These are phyloP conservation scores for Mormyrops boulengeri DNA, from an alignment of 2,797 vertebrate species.

Conservation along the genomic window DNA sequence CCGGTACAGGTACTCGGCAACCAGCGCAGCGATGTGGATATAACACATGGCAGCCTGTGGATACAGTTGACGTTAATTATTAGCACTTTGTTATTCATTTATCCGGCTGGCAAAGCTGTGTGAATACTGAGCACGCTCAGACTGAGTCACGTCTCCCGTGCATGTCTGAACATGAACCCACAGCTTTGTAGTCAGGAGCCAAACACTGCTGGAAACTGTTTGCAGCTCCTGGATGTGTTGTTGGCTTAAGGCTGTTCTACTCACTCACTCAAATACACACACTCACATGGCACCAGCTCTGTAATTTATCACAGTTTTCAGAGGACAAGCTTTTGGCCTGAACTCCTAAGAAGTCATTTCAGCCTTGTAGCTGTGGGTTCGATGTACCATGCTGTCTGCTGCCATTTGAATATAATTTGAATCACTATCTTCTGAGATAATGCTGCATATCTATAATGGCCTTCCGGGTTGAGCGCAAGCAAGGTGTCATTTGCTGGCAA, in stretches of 20 bases:
- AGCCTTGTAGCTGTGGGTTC: neutral
- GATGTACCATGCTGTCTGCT: neutral
- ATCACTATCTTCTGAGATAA: neutral
- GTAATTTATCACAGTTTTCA: neutral
- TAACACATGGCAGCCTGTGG: constrained; percentile 93
- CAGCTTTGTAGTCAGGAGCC: neutral
- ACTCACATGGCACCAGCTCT: neutral
- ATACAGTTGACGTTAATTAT: constrained; percentile 32
- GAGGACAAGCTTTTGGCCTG: neutral
- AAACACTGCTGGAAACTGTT: neutral
- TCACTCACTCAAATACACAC: neutral
- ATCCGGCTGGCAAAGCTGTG: neutral
- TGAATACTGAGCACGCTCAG: neutral
- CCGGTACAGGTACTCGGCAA: constrained; percentile 89
- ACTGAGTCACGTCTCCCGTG: neutral
- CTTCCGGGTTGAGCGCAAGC: neutral
- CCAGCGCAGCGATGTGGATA: constrained; percentile 83
- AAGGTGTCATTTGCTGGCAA: neutral
- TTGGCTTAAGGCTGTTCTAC: neutral
- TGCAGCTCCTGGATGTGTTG: neutral
- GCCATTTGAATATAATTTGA: constrained; percentile 6
- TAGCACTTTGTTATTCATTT: neutral
- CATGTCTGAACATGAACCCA: neutral
- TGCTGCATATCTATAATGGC: neutral
- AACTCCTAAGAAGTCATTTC: neutral